Percentiles rank a stretch among this genome's conserved stretches.
Conservation (phyloP, 1,140 invertebrate species). For the Lordiphosa mommai region DNA sequence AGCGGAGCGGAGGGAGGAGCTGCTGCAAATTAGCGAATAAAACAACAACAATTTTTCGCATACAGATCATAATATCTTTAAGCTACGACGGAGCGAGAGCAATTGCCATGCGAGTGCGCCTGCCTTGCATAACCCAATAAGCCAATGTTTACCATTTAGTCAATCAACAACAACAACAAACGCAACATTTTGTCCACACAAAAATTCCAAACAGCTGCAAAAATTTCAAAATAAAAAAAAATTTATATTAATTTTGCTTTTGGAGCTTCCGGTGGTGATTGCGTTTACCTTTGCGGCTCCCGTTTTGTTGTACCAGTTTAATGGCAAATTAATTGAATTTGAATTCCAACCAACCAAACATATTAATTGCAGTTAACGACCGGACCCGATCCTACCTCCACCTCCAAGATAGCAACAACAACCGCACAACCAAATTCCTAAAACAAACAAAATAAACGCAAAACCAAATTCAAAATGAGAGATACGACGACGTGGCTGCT, state of each 20-base stretch:
- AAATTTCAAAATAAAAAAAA: background rate
- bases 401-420: slow-evolving; percentile 28
- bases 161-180: slow-evolving; percentile 1
- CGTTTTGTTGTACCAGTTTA: slow-evolving; percentile 15
- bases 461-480: slow-evolving; percentile 40
- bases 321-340: slow-evolving; percentile 52
- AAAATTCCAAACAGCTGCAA: slow-evolving; percentile 9
- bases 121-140: slow-evolving; percentile 38
- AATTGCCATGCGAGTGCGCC: slow-evolving; percentile 11
- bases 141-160: slow-evolving; percentile 16
- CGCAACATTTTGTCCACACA: slow-evolving; percentile 10
- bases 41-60: slow-evolving; percentile 56
- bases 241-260: background rate
- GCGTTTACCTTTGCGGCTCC: slow-evolving; percentile 40
- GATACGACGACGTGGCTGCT: slow-evolving; percentile 46
- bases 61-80: slow-evolving; percentile 70
- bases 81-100: slow-evolving; percentile 39
- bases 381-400: slow-evolving; percentile 53
- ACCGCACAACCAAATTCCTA: slow-evolving; percentile 17
- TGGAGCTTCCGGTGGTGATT: slow-evolving; percentile 3
- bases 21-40: slow-evolving; percentile 51
- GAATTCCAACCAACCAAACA: slow-evolving; percentile 40
- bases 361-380: slow-evolving; percentile 75
- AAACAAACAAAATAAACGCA: slow-evolving; percentile 7
- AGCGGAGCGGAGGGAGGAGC: slow-evolving; percentile 11